Base-by-base conservation (phyloP, 1,140 invertebrate genomes). In the Subanguina moxae region DNA sequence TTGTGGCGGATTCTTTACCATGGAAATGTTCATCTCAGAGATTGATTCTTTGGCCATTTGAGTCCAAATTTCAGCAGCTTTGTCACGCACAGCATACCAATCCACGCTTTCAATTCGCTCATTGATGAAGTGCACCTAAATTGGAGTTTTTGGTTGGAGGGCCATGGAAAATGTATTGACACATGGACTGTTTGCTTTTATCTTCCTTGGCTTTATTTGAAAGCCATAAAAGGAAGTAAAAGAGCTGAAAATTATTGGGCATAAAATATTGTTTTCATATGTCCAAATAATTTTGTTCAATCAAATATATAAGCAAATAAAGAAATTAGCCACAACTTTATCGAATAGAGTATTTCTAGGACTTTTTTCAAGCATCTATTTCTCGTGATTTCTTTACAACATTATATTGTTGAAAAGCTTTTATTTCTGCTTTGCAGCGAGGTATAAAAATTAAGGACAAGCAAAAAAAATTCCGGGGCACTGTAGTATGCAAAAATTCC, bases 21-120 rank as follows among this genome's bases (percentile, higher is more conserved):
- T 75, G 1, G 76, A 78, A 30, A 77, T 74, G 19, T 78, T 72
- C 70, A 75, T 78, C 19, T 75, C 76, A 11, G n/a, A 21, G 1
- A 75, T 71, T 9, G 73, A 75, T 25, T 3, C 11, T n/a, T 65
- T 71, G 17, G 42, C 48, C 25, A 64, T 43, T 11, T 64, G 28
- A 25, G 30, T 15, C 76, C 76, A 78, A 19, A 64, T 38, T 25
- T 71, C 59, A n/a, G 32, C 43, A 5, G 77, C 74, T 48, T 68
- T 73, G 9, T 72, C 58, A 21, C 75, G 57, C 48, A 75, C 78
- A 30, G 28, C 70, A 61, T 75, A 77, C 74, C 74, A 75, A 43
- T 68, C 65, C 1, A 56, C 48, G 59, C 61, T 67, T 42, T 61
- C 11, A 38, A 43, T 67, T 48, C 67, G 72, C 42, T 73, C 64